Conservation (phyloP, 2,113 vertebrate species). For the Dicentrarchus labrax region DNA sequence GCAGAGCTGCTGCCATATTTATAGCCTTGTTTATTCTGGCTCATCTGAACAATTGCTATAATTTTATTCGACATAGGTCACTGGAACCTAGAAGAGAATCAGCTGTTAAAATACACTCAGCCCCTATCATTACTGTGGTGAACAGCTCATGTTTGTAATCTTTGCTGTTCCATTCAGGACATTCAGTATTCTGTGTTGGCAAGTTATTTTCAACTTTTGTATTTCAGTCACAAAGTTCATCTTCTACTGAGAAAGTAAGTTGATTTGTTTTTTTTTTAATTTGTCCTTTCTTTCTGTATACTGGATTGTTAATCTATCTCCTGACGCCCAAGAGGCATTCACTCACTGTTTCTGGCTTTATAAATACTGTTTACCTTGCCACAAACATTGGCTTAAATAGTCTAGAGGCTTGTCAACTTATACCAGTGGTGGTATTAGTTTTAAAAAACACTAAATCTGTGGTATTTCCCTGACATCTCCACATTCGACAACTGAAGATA, state of each 20-base stretch:
- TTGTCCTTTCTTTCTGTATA: constrained; percentile 11
- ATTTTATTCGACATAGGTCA: background rate
- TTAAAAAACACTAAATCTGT: background rate
- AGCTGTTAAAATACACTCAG: constrained; percentile 9
- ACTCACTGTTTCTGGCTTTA: constrained; percentile 28
- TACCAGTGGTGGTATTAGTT: background rate
- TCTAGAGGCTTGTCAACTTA: background rate
- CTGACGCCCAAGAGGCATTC: background rate
- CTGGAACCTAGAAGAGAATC: background rate
- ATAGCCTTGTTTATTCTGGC: background rate
- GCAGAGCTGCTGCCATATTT: background rate
- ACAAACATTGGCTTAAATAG: background rate
- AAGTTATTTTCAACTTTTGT: constrained; percentile 69
- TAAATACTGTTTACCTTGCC: constrained; percentile 6
- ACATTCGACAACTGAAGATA: background rate
- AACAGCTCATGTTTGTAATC: background rate
- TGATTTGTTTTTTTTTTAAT: constrained; percentile 41
- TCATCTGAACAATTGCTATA: background rate
- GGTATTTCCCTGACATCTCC: background rate
- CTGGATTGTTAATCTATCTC: constrained; percentile 5
- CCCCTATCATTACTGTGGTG: background rate
- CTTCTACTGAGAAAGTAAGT: constrained; percentile 83
- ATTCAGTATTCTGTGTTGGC: constrained; percentile 42
- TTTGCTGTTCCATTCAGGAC: constrained; percentile 19
- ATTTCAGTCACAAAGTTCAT: constrained; percentile 85